phyloP scores from a whole-genome alignment of 2,797 vertebrate genomes.

The Girardinus metallicus region DNA sequence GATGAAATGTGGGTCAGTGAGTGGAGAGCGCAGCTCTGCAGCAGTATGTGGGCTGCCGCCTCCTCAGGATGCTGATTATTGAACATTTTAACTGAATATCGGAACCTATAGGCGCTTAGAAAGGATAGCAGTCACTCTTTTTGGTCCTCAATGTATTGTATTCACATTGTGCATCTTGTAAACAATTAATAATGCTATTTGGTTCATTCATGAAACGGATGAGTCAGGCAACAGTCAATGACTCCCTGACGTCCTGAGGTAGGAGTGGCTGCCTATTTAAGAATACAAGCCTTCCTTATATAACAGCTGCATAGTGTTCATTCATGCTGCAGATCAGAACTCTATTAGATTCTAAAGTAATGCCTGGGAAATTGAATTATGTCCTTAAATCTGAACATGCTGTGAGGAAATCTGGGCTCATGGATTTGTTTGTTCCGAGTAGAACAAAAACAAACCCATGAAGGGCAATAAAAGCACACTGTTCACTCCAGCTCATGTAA shows the following conservation, averaged over 20 bases:
- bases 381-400: neutral
- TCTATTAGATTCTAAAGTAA: neutral
- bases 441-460: neutral
- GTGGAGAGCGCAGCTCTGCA: constrained; percentile 26
- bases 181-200: constrained; percentile 17
- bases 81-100: neutral
- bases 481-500: neutral
- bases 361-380: neutral
- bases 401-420: neutral
- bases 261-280: constrained; percentile 46
- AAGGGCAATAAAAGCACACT: neutral
- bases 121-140: neutral
- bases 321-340: constrained; percentile 10
- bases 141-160: constrained; percentile 5
- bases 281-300: constrained; percentile 36
- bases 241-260: constrained; percentile 64
- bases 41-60: constrained; percentile 24
- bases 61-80: neutral
- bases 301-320: constrained; percentile 32
- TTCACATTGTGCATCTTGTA: neutral
- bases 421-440: constrained; percentile 14
- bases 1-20: constrained; percentile 60
- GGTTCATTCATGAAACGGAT: constrained; percentile 80
- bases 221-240: constrained; percentile 69
- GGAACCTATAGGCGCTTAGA: neutral